Conservation (phyloP, 2,113 vertebrate genomes). For the Eretmochelys imbricata region DNA sequence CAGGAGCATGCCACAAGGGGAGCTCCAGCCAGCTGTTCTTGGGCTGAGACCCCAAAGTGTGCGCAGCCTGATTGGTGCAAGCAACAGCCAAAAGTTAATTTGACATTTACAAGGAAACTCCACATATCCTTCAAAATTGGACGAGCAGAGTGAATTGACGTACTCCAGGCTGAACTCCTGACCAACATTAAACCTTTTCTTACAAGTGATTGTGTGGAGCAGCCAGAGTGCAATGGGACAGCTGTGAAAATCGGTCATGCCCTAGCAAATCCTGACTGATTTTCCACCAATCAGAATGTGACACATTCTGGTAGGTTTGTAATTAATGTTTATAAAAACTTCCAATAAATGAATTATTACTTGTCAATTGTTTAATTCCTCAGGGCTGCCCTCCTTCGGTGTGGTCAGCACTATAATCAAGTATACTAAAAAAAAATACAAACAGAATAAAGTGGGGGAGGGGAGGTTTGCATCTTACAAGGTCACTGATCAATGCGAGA, state of each 20-base stretch:
- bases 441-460: conserved; percentile 3
- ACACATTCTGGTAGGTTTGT: background rate
- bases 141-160: background rate
- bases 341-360: background rate
- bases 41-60: background rate
- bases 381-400: conserved; percentile 21
- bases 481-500: background rate
- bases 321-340: background rate
- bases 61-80: background rate
- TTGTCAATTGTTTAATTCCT: conserved; percentile 22
- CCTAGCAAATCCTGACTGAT: background rate
- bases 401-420: conserved; percentile 21
- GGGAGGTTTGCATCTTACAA: background rate
- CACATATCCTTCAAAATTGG: background rate
- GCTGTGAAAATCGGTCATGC: background rate
- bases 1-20: background rate
- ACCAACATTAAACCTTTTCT: background rate
- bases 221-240: background rate
- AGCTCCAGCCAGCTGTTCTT: background rate
- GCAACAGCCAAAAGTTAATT: background rate
- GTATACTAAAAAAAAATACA: conserved; percentile 37
- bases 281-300: background rate
- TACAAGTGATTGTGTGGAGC: background rate
- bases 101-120: background rate
- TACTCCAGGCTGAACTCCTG: background rate